These are phyloP conservation scores for Amiota mariae DNA, from an alignment of 2,888 invertebrate species.

Conservation along the genomic window DNA sequence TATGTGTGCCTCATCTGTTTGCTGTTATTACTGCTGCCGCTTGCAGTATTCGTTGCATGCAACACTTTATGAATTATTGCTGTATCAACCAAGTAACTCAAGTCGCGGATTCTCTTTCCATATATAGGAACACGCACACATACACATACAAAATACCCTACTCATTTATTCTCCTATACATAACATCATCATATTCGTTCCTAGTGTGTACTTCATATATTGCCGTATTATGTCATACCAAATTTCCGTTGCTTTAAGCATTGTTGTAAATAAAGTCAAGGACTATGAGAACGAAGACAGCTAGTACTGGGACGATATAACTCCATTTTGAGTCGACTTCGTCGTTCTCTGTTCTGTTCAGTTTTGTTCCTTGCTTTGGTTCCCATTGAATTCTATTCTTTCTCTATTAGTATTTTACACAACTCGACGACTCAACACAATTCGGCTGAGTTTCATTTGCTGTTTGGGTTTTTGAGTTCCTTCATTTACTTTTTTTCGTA, in stretches of 20 bases:
- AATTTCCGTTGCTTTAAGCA: constrained; percentile 66
- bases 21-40: constrained; percentile 29
- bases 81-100: constrained; percentile 60
- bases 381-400: too few species aligned
- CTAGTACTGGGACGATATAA: too few species aligned
- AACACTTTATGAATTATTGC: constrained; percentile 69
- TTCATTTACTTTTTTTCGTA: background rate
- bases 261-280: constrained; percentile 54
- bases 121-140: too few species aligned
- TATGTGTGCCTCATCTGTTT: constrained; percentile 58
- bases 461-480: background rate
- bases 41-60: constrained; percentile 61
- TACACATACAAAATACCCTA: too few species aligned
- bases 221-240: constrained; percentile 63
- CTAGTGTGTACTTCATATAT: background rate
- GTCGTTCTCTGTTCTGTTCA: too few species aligned
- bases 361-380: too few species aligned
- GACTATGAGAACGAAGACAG: too few species aligned
- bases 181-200: constrained; percentile 1
- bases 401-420: background rate
- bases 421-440: background rate
- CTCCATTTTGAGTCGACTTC: too few species aligned
- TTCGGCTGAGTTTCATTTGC: constrained; percentile 12
- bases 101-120: constrained; percentile 52
- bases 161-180: too few species aligned